Base-by-base conservation (phyloP, 1,140 invertebrate species). In the Archegozetes longisetosus region DNA sequence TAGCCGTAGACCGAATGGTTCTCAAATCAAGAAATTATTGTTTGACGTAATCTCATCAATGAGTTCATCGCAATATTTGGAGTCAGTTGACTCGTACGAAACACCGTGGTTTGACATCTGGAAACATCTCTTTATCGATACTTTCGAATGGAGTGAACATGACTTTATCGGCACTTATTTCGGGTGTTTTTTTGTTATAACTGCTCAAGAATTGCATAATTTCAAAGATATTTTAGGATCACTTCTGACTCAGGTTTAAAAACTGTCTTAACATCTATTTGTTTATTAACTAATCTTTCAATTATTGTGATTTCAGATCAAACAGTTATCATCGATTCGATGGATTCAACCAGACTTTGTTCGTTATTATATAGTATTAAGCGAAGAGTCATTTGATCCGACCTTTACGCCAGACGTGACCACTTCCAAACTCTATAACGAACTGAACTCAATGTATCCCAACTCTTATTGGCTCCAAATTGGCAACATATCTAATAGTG, bases 41-140 rank as follows among this genome's bases (percentile, higher is more conserved):
- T 50, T 51, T 4, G 62, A 63, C 49, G 22, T 46, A 40, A 61
- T 63, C n/a, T 22, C 23, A 6, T 20, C 24, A 4, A 62, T 55
- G 28, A 6, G 32, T 40, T 17, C 32, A 17, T 17, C 32, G 32
- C 32, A 9, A 40, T 17, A 6, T 6, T 40, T 17, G 32, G 32
- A 40, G 32, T 9, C 32, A 40, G 32, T 9, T 17, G 6, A 40
- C 32, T 17, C 6, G 9, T 24, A 20, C 9, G 26, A 23, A 23
- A 64, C 63, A 53, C 63, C 63, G 13, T 64, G 63, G 63, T 64
- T 49, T 60, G 55, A 64, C 52, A 12, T n/a, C n/a, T 64, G 63
- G 63, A 59, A 58, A 24, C 26, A 62, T 24, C 25, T 47, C 4
- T 63, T 64, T 49, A 17, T 64, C 17, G 22, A 49, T 47, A 60